Evolutionary conservation across 2,888 invertebrate species (phyloP), one percentile per base, ranked within the genome.

Genomic region (Allolobophora icterica): DNA sequence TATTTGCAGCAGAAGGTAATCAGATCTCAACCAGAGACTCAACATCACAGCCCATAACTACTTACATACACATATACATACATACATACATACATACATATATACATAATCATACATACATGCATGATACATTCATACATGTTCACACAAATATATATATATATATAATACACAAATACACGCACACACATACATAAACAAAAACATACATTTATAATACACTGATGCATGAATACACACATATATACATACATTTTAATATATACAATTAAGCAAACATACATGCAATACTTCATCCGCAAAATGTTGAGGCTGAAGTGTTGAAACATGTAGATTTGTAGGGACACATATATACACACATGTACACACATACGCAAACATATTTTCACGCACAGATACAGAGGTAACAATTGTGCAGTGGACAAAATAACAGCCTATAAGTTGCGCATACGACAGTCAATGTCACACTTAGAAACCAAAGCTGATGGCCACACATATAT

Each of bases 51-150:
- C 8, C 13, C 58, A 58, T 30, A 58, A 30, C 17, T 30, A 58
- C 45, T 2, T 17, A 42, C 42, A 42, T 42, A 42, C 15, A 15
- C 6, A 52, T 1, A 52, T 52, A 52, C 52, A 52, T 24, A 52
- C 13, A 24, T 52, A 24, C 24, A 52, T 17, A 42, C 17, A 42
- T 35, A 89, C 24, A 34, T 89, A 89, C 38, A 89, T 21, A 34
- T 35, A 89, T 34, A 89, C 38, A 89, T 89, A 89, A n/a, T n/a
- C 38, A 89, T 89, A 89, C 38, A 35, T 89, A 89, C 17, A 89
- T 35, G 11, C 24, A 35, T 35, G 35, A 89, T 1, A 35, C 24
- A 0, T 89, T 17, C 11, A 17, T 13, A 17, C 11, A n/a, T n/a
- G 35, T 38, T 17, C 34, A 33, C 34, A 38, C 34, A n/a, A 38